Evolutionary conservation across 2,888 invertebrate genomes (phyloP).

Genomic region (Rhimphoctona megacephalus): DNA sequence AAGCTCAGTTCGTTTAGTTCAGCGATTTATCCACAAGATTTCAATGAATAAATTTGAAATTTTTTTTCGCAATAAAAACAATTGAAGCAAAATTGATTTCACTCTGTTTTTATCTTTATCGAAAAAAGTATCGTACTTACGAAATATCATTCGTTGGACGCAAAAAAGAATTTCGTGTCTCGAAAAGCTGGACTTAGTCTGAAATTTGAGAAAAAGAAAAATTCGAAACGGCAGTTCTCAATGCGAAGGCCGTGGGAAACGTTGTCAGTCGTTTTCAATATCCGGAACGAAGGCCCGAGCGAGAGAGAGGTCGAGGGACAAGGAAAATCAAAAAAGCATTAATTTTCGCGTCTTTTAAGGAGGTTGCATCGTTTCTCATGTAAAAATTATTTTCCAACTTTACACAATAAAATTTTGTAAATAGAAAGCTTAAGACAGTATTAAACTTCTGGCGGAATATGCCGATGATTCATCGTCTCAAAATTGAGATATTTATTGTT

Average conservation of each 20-base stretch:
- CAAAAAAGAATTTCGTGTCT: neutral
- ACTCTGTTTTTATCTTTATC: neutral
- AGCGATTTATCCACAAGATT: no score
- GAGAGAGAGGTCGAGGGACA: neutral
- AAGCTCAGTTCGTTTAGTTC: no score
- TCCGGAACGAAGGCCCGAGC: neutral
- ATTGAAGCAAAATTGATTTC: neutral
- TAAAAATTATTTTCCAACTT: no score
- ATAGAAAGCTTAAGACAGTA: no score
- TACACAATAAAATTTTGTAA: no score
- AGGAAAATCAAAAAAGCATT: neutral
- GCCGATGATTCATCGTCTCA: no score
- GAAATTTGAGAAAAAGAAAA: neutral
- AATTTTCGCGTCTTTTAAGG: neutral
- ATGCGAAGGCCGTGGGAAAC: slow-evolving; percentile 45
- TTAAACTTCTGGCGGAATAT: no score
- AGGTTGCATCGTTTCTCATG: no score
- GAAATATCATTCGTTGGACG: neutral
- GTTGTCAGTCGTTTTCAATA: slow-evolving; percentile 44
- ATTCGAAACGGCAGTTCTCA: slow-evolving; percentile 42
- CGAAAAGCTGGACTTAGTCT: neutral
- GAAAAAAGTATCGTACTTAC: neutral
- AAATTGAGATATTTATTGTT: no score
- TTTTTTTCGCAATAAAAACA: no score
- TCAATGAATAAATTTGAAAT: no score